Evolutionary conservation across 2,888 invertebrate genomes (phyloP).

Genomic region (Emmelina monodactyla): DNA sequence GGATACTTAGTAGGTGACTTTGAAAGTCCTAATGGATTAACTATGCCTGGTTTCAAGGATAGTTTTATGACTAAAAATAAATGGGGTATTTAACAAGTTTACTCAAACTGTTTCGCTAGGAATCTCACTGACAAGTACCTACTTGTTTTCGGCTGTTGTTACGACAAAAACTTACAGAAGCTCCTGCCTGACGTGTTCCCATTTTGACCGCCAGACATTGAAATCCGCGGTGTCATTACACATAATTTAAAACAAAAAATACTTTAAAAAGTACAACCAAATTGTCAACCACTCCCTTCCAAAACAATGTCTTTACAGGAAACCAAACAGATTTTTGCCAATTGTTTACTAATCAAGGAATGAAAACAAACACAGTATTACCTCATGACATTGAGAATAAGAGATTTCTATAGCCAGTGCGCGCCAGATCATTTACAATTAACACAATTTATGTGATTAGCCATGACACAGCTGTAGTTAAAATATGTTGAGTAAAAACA

Average conservation of each 20-base stretch:
- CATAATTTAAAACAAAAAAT: neutral
- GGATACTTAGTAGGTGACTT: too few species aligned
- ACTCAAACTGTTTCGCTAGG: too few species aligned
- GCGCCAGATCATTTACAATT: constrained; percentile 23
- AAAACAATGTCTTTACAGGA: neutral
- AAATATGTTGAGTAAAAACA: too few species aligned
- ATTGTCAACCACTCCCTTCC: neutral
- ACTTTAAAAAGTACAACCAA: neutral
- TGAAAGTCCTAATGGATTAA: too few species aligned
- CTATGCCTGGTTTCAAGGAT: too few species aligned
- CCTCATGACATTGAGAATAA: neutral
- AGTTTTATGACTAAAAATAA: too few species aligned
- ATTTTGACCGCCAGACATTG: constrained; percentile 38
- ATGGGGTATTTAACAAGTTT: too few species aligned
- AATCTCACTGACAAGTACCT: too few species aligned
- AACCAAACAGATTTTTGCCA: neutral
- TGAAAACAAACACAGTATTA: neutral
- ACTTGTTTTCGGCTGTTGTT: too few species aligned
- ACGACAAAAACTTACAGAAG: too few species aligned
- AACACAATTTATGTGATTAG: constrained; percentile 14
- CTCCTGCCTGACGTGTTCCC: constrained; percentile 42
- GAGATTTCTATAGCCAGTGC: neutral
- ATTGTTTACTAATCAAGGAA: neutral
- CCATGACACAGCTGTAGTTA: neutral
- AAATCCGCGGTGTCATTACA: constrained; percentile 24